These are phyloP conservation scores for Sylvilagus bachmani DNA, from an alignment of 2,113 vertebrate genomes.

Conservation along the genomic window DNA sequence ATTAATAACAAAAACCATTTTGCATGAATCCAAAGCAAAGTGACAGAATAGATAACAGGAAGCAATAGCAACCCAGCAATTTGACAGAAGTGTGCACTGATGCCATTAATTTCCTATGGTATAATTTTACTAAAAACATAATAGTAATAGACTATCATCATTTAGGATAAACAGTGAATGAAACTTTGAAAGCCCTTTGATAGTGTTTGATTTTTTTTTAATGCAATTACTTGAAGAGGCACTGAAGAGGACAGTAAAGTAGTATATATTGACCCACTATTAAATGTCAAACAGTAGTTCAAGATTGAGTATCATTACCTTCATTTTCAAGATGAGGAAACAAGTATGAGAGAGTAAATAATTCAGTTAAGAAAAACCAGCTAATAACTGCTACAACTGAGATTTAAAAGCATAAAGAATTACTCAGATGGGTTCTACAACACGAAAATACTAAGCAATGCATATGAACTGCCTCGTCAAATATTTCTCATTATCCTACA, in stretches of 20 bases:
- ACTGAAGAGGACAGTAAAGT: neutral
- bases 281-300: neutral
- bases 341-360: neutral
- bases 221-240: neutral
- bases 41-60: conserved; percentile 32
- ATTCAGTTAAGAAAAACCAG: neutral
- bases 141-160: neutral
- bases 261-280: neutral
- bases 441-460: neutral
- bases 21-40: neutral
- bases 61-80: neutral
- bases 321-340: conserved; percentile 24
- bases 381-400: neutral
- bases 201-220: neutral
- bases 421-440: neutral
- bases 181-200: neutral
- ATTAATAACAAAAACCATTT: conserved; percentile 15
- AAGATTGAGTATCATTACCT: neutral
- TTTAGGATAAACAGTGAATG: neutral
- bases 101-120: neutral
- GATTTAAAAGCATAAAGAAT: neutral
- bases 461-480: neutral
- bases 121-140: neutral
- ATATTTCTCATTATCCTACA: neutral
- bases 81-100: neutral